Base-by-base conservation (phyloP, 92 coral and sea anemone genomes). In the Ricordea florida region DNA sequence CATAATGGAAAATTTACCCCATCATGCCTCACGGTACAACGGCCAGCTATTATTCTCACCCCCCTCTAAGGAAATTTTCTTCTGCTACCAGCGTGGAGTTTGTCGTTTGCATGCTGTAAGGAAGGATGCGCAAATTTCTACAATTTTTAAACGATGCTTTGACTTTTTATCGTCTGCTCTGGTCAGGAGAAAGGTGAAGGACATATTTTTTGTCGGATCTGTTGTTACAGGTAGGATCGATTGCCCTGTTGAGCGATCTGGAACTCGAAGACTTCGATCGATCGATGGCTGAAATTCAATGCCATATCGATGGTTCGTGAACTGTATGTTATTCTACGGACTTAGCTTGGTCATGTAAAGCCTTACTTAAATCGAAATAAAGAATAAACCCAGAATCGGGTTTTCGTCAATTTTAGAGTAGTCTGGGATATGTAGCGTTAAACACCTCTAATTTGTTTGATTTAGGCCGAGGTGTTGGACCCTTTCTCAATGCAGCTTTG, bases 201-300 rank as follows among this genome's bases (percentile, higher is more conserved):
- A 70, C 52, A 38, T 16, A n/a, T 36, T 52, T 70, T 53, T 55
- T 55, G 65, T 70, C 30, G 77, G 77, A 70, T 70, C 77, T 35
- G 43, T 55, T 23, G 36, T 38, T 55, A 55, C 77, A 70, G 55
- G 66, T 70, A 70, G 77, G 77, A 57, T 52, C 11, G 77, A 55
- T 53, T 40, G 77, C 77, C 56, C 41, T 55, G 40, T 53, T 37
- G 56, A 29, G 77, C 62, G 75, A 70, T 70, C 77, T 38, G 77
- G 66, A 37, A 37, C 51, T 37, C 64, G 62, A 38, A 37, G 63
- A 16, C 77, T 55, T 55, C 77, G 56, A 35, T 49, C 41, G 18
- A 35, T 23, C 35, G 64, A 53, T 52, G 76, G 34, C 18, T 50
- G 7, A 68, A 57, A 30, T 36, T 22, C 47, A 22, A n/a, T n/a